A percentile compares a stretch with the other conserved stretches of the same genome.
Evolutionary conservation across 2,888 invertebrate species (phyloP).

Genomic region (Penaeus monodon): DNA sequence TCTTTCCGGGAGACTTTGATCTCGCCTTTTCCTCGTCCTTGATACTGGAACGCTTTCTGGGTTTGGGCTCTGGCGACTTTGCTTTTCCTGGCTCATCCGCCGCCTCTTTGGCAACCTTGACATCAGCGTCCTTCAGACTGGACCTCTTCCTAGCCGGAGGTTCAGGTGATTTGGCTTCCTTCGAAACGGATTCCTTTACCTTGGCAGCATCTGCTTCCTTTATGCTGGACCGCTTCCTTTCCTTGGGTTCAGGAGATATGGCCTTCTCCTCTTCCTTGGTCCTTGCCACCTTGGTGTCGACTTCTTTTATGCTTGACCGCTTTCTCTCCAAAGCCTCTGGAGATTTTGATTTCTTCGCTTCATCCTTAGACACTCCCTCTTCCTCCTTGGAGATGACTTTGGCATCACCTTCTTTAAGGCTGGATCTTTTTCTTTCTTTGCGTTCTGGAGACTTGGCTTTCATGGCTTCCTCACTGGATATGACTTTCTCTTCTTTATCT

Average conservation of each 20-base stretch:
- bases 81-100: not conserved
- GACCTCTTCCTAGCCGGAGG: slow-evolving; percentile 12
- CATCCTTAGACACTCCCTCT: slow-evolving; percentile 6
- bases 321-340: slow-evolving; percentile 35
- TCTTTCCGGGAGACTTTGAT: slow-evolving; percentile 12
- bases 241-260: slow-evolving; percentile 6
- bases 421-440: slow-evolving; percentile 53
- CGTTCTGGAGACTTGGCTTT: slow-evolving; percentile 53
- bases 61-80: not conserved
- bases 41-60: not conserved
- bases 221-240: slow-evolving; percentile 8
- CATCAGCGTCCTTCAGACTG: slow-evolving; percentile 21
- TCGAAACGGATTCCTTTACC: not conserved
- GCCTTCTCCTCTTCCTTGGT: slow-evolving; percentile 60
- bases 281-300: slow-evolving; percentile 64
- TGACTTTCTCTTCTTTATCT: slow-evolving; percentile 66
- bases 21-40: slow-evolving; percentile 14
- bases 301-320: slow-evolving; percentile 67
- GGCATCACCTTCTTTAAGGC: slow-evolving; percentile 34
- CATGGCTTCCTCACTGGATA: slow-evolving; percentile 68
- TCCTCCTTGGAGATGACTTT: slow-evolving; percentile 13
- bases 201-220: slow-evolving; percentile 8
- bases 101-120: not conserved
- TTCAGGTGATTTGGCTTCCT: not conserved
- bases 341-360: slow-evolving; percentile 36